Percentiles rank a stretch among this genome's conserved stretches.
Conservation (phyloP, 2,113 vertebrate species). For the Balaeniceps rex region DNA sequence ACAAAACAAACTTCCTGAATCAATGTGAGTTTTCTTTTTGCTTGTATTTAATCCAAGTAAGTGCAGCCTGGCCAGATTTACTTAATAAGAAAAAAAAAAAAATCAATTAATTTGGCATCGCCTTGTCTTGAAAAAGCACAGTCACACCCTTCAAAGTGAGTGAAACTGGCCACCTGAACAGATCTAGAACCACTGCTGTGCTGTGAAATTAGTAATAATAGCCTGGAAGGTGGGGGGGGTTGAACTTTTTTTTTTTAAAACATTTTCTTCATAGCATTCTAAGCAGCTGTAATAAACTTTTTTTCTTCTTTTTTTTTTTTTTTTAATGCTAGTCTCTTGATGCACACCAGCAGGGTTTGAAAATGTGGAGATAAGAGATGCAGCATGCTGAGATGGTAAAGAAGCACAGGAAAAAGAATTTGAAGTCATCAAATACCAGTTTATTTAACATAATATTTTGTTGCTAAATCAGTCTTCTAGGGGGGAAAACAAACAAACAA, state of each 20-base stretch:
- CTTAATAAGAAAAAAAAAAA: not conserved
- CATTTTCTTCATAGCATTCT: not conserved
- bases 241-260: not conserved
- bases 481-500: not conserved
- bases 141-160: not conserved
- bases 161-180: not conserved
- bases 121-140: not conserved
- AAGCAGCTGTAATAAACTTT: not conserved
- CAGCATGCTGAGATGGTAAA: not conserved
- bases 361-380: not conserved
- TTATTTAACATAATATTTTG: not conserved
- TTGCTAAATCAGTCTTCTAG: not conserved
- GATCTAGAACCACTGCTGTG: not conserved
- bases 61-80: not conserved
- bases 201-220: not conserved
- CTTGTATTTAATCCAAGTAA: slow-evolving; percentile 29
- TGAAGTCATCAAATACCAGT: not conserved
- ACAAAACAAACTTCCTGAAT: slow-evolving; percentile 54
- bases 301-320: not conserved
- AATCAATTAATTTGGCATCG: not conserved
- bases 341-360: not conserved
- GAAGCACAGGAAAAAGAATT: not conserved
- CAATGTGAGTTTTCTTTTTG: not conserved
- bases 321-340: not conserved
- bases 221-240: not conserved